Percentiles rank a stretch among this genome's conserved stretches.
phyloP scores from a whole-genome alignment of 2,113 vertebrate species.

The Litocranius walleri region DNA sequence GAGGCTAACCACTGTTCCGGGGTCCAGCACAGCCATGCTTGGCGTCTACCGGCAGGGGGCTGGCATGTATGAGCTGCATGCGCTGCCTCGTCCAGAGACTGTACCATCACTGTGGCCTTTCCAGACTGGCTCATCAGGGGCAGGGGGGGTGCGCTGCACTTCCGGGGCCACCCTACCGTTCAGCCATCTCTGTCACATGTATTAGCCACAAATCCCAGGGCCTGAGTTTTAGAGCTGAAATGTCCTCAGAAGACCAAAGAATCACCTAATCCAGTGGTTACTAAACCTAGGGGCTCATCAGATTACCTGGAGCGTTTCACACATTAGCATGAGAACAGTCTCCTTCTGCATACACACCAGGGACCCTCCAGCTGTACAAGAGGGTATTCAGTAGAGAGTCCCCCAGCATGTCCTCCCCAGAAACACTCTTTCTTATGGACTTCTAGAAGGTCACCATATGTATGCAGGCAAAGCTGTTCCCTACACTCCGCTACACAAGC shows the following conservation, averaged over 20 bases:
- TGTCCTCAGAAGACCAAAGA: too few relatives aligned
- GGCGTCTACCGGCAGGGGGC: not conserved
- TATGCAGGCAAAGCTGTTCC: too few relatives aligned
- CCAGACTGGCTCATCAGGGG: not conserved
- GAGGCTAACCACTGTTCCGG: not conserved
- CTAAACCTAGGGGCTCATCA: not conserved
- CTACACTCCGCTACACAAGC: rapidly evolving
- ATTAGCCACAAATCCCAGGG: not conserved
- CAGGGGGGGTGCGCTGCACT: not conserved
- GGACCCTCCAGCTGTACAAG: not conserved
- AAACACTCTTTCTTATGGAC: not conserved
- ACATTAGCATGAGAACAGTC: too few relatives aligned
- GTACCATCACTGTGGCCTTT: not conserved
- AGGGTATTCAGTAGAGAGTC: too few relatives aligned
- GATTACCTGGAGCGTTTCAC: not conserved
- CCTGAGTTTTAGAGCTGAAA: not conserved
- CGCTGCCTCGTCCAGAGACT: not conserved
- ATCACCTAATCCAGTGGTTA: not conserved
- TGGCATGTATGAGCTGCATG: not conserved
- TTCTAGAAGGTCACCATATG: not conserved
- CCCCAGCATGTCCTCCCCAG: not conserved
- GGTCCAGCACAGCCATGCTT: not conserved
- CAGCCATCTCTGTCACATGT: too few relatives aligned
- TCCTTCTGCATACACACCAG: not conserved
- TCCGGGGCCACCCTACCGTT: not conserved